phyloP scores from a whole-genome alignment of 2,888 invertebrate genomes.

The Polyploca ridens region DNA sequence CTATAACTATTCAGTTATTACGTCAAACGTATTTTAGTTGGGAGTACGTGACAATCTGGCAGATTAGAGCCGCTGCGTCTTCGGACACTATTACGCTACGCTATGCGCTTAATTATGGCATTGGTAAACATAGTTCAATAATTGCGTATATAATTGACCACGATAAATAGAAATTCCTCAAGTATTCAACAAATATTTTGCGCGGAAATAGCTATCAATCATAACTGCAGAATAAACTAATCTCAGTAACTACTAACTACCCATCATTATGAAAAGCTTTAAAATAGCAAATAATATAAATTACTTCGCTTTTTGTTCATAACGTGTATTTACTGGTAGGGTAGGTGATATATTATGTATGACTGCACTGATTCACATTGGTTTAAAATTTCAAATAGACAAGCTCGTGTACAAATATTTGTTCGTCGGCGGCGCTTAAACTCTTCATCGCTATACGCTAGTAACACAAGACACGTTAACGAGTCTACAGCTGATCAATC shows the following conservation, averaged over 20 bases:
- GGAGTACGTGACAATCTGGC: not conserved
- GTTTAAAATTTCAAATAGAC: not conserved
- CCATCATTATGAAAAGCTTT: not conserved
- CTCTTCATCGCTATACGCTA: not conserved
- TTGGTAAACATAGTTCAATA: not conserved
- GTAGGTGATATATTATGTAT: not conserved
- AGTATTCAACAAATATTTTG: not conserved
- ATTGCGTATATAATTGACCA: not conserved
- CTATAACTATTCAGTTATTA: not conserved
- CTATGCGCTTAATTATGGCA: conserved; percentile 4
- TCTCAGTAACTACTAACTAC: not conserved
- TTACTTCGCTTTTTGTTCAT: not conserved
- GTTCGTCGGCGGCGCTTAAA: not conserved
- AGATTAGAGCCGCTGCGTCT: not conserved
- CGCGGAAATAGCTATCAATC: not conserved
- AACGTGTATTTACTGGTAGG: not conserved
- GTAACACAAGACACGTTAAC: not conserved
- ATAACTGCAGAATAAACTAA: not conserved
- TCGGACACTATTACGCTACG: not conserved
- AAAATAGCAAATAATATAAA: not conserved
- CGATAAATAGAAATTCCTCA: not conserved
- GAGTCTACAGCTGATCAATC: conserved; percentile 5
- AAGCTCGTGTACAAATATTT: not conserved
- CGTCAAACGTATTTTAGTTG: conserved; percentile 1
- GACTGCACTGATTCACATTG: not conserved